Base-by-base conservation (phyloP, 2,797 vertebrate genomes). In the Echiichthys vipera region DNA sequence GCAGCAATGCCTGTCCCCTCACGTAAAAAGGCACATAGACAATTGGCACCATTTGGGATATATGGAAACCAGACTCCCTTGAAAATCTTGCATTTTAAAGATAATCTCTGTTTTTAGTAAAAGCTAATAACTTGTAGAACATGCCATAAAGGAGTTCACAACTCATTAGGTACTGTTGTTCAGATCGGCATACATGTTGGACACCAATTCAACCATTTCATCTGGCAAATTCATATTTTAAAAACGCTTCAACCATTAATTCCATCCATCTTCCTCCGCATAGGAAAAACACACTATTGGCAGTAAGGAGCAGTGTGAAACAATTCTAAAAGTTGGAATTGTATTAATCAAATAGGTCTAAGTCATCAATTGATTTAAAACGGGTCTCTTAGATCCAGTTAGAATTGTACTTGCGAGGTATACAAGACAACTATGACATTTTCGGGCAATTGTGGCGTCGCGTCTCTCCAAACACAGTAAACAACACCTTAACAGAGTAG, bases 301-400 rank as follows among this genome's bases (percentile, higher is more conserved):
- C 1, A 1, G 25, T 5, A 40, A 18, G 29, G 4, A 53, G 25
- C 20, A 5, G n/a, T 3, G 29, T 46, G 14, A 67, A 50, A 2
- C 56, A 24, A 4, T 2, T 64, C 25, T 56, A 2, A 54, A 79
- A 80, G 64, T 75, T 75, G 0, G 3, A 2, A 8, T 69, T 14
- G 15, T 14, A 11, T 46, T 2, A 8, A 57, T 12, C 9, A 22
- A 51, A 69, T n/a, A 34, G 22, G 59, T 17, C 47, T 18, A 68
- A 66, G 73, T 50, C 1, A 59, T 43, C 8, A 36, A 13, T 20
- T 30, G 0, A 27, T 7, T 12, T 24, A 0, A 32, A 47, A 15
- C 5, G 1, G 20, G 5, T 36, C 2, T 13, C 13, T 36, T 14
- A 5, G 37, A 5, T 50, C 37, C 17, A 39, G 15, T 20, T 7